These are phyloP conservation scores for Hyperoodon ampullatus DNA, from an alignment of 2,113 vertebrate genomes.

Conservation along the genomic window DNA sequence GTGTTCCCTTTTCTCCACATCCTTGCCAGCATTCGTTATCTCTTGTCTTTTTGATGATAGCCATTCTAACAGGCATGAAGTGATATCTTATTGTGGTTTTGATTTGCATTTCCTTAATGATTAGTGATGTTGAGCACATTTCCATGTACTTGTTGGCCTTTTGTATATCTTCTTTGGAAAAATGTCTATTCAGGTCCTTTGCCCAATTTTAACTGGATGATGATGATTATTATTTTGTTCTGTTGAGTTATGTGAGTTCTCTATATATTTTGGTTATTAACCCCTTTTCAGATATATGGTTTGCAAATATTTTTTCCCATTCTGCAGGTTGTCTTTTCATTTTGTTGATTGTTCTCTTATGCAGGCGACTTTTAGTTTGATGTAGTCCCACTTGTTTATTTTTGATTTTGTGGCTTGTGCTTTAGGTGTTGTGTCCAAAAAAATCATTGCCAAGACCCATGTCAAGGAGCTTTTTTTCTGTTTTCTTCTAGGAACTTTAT, in stretches of 20 bases:
- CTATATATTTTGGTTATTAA: neutral
- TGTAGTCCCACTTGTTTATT: neutral
- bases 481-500: neutral
- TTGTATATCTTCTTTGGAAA: neutral
- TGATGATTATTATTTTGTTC: neutral
- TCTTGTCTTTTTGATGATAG: neutral
- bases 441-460: neutral
- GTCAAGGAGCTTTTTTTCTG: neutral
- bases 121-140: neutral
- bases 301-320: neutral
- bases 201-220: neutral
- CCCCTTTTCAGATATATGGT: neutral
- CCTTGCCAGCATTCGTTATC: neutral
- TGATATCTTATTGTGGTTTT: neutral
- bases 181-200: neutral
- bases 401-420: neutral
- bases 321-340: neutral
- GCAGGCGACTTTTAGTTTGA: neutral
- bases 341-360: neutral
- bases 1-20: neutral
- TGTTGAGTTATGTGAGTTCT: neutral
- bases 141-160: neutral
- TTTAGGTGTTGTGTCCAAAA: neutral
- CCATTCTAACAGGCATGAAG: neutral
- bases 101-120: neutral